Base-by-base conservation (phyloP, 2,888 invertebrate species). In the Chrysolina haemoptera region DNA sequence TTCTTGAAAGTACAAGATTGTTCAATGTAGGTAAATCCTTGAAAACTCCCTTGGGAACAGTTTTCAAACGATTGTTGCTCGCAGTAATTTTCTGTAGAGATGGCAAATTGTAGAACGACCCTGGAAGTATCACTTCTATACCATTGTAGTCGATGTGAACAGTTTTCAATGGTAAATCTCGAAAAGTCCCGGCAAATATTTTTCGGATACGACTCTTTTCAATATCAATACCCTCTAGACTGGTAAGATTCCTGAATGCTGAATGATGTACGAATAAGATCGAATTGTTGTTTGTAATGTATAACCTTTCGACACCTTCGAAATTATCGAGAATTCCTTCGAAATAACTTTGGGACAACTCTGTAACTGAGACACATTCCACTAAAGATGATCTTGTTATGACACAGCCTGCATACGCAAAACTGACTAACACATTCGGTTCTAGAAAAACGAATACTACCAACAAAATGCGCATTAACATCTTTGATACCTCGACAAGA, bases 81-180 rank as follows among this genome's bases (percentile, higher is more conserved):
- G 77, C 11, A 64, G 48, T 35, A n/a, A 80, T 11, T 20, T 59
- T 64, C 18, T 66, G 16, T 65, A 80, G 43, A 1, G 62, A 43
- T 14, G 78, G 18, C 53, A 79, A 64, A 43, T 77, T 75, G 0
- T 20, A 16, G 50, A 80, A 80, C 27, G 78, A 71, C 55, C 62
- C 68, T 16, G 50, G 43, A 16, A 64, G 43, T 14, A 80, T 73
- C 6, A 67, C 55, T 10, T 69, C 65, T 4, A 80, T 71, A 10
- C 62, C 50, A 46, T 74, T 67, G 18, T 70, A 16, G 9, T 16
- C 11, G n/a, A 80, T 68, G 16, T n/a, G 40, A 6, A 80, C 12
- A 14, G 9, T 1, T 64, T n/a, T 48, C 41, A 80, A 3, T 11
- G 73, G 70, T 12, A 74, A 20, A 59, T 80, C 62, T 12, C 62